Percentiles rank a stretch among this genome's conserved stretches.
Conservation (phyloP, 1,140 invertebrate genomes). For the Mercenaria mercenaria region DNA sequence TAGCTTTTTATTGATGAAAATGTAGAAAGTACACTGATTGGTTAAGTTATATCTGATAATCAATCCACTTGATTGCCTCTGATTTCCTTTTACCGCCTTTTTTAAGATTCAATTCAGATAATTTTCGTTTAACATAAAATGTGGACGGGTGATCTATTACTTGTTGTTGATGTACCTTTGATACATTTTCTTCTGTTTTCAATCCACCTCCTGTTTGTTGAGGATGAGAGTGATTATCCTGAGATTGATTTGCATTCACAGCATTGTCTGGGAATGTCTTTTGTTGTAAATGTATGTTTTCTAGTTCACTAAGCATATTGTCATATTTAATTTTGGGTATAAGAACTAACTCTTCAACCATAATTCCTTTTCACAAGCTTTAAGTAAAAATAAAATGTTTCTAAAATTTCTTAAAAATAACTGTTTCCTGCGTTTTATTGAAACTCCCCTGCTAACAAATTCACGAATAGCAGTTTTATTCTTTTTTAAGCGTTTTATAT, state of each 20-base stretch:
- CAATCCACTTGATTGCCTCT: not conserved
- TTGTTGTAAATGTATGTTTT: not conserved
- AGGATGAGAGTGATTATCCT: too few species aligned
- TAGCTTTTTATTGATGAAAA: too few species aligned
- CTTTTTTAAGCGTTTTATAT: constrained; percentile 36
- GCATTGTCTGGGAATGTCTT: too few species aligned
- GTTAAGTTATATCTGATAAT: not conserved
- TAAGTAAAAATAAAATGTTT: constrained; percentile 4
- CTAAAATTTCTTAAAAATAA: constrained; percentile 5
- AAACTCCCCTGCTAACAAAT: constrained; percentile 10
- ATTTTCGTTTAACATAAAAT: not conserved
- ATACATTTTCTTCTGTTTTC: too few species aligned
- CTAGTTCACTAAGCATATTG: not conserved
- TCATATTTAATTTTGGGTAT: constrained; percentile 57
- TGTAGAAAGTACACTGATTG: not conserved
- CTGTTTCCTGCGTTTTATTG: constrained; percentile 8
- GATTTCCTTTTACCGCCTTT: not conserved
- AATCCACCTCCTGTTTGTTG: too few species aligned
- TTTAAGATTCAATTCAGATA: not conserved
- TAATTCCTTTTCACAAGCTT: constrained; percentile 15
- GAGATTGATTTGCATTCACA: too few species aligned
- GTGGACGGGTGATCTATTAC: not conserved
- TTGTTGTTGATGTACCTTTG: too few species aligned
- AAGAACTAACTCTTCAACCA: constrained; percentile 47
- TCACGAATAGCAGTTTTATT: constrained; percentile 23